phyloP scores from a whole-genome alignment of 2,113 vertebrate genomes.

The Puffinus mauretanicus region DNA sequence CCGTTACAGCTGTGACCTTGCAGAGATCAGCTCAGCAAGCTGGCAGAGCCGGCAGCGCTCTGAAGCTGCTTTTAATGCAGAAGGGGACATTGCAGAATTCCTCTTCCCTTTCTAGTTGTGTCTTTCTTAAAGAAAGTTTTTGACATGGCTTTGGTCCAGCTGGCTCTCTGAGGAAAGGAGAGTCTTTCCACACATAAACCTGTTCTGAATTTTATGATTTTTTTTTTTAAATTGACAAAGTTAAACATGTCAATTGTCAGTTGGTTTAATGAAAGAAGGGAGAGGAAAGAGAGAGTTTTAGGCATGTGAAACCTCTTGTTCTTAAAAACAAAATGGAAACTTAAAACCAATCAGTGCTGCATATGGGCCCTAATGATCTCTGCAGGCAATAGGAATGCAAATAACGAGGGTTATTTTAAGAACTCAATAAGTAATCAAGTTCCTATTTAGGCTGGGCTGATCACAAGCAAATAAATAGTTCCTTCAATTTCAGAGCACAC shows the following conservation, averaged over 20 bases:
- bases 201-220: not conserved
- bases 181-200: not conserved
- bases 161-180: not conserved
- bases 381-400: not conserved
- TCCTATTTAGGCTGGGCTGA: not conserved
- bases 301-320: not conserved
- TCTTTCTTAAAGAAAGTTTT: conserved; percentile 31
- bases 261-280: not conserved
- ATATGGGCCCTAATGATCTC: not conserved
- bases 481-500: not conserved
- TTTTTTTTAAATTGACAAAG: not conserved
- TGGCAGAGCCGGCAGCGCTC: not conserved
- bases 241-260: not conserved
- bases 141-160: not conserved
- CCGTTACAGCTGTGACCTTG: not conserved
- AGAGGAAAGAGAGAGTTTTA: not conserved
- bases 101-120: not conserved
- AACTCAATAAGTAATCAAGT: conserved; percentile 4
- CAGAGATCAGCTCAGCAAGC: not conserved
- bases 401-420: conserved; percentile 30
- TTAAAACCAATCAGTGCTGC: not conserved
- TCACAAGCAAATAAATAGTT: conserved; percentile 1
- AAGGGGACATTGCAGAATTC: not conserved
- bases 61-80: not conserved
- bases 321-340: conserved; percentile 14